Conservation (phyloP, 2,113 vertebrate species). For the Macrotis lagotis region DNA sequence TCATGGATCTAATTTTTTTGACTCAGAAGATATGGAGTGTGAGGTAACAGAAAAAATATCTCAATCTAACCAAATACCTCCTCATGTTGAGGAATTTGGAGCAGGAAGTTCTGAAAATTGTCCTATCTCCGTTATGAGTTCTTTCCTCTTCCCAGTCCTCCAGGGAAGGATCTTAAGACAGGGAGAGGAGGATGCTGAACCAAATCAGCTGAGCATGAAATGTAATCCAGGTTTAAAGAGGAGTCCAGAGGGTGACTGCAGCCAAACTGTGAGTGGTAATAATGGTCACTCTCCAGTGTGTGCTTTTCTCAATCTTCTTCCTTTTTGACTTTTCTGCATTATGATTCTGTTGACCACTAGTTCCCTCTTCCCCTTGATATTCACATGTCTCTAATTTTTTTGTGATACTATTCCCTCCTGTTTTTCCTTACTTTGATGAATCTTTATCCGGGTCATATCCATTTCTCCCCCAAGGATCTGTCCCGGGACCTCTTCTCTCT, state of each 20-base stretch:
- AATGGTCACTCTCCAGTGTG: neutral
- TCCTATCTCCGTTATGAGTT: neutral
- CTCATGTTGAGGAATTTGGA: neutral
- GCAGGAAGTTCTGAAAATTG: neutral
- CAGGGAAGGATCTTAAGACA: neutral
- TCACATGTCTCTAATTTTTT: too few relatives aligned
- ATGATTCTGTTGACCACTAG: neutral
- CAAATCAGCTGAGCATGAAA: neutral
- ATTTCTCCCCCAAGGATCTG: too few relatives aligned
- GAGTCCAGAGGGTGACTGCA: neutral
- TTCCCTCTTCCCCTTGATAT: neutral
- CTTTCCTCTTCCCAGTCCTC: neutral
- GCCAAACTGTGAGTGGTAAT: neutral
- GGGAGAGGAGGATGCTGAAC: neutral
- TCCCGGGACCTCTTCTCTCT: too few relatives aligned
- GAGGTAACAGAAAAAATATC: neutral
- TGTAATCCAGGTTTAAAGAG: neutral
- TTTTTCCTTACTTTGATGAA: too few relatives aligned
- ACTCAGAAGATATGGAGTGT: neutral
- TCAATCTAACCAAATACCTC: neutral
- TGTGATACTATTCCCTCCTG: too few relatives aligned
- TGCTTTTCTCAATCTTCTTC: neutral
- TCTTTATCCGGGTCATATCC: too few relatives aligned
- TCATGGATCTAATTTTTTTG: neutral
- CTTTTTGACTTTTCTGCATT: too few relatives aligned